phyloP scores from a whole-genome alignment of 2,888 invertebrate species.

The Cheilosia urbana region DNA sequence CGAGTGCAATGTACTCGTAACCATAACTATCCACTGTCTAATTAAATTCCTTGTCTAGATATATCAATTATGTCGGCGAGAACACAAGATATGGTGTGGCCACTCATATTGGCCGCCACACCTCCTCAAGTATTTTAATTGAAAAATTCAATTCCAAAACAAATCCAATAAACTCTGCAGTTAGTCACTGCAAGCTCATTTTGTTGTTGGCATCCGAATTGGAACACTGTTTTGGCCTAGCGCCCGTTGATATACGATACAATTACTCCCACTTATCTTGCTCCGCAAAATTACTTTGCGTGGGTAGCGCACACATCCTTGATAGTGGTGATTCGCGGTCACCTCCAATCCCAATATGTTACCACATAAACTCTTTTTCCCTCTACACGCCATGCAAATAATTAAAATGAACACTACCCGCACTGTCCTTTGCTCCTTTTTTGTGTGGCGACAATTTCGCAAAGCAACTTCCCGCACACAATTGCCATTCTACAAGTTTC shows the following conservation, averaged over 20 bases:
- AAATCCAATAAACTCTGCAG: not conserved
- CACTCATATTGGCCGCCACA: too few relatives aligned
- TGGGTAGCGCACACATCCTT: slow-evolving; percentile 35
- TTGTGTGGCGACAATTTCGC: slow-evolving; percentile 41
- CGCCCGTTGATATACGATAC: slow-evolving; percentile 2
- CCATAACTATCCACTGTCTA: too few relatives aligned
- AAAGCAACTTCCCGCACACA: slow-evolving; percentile 33
- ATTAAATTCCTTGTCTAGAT: too few relatives aligned
- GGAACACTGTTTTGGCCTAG: slow-evolving; percentile 10
- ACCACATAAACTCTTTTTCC: slow-evolving; percentile 55
- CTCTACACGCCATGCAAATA: slow-evolving; percentile 33
- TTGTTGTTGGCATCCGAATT: not conserved
- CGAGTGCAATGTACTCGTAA: too few relatives aligned
- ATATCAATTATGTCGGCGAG: too few relatives aligned
- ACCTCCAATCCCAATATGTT: slow-evolving; percentile 51
- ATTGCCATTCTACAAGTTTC: slow-evolving; percentile 58
- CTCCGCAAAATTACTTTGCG: slow-evolving; percentile 35
- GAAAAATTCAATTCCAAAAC: not conserved
- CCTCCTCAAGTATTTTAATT: too few relatives aligned
- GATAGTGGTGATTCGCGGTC: slow-evolving; percentile 56
- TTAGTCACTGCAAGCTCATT: not conserved
- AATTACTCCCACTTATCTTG: slow-evolving; percentile 10
- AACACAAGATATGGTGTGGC: too few relatives aligned
- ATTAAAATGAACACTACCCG: slow-evolving; percentile 54
- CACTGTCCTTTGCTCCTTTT: slow-evolving; percentile 5